These are phyloP conservation scores for Pseudomugil gertrudae DNA, from an alignment of 2,797 vertebrate genomes.

Conservation along the genomic window DNA sequence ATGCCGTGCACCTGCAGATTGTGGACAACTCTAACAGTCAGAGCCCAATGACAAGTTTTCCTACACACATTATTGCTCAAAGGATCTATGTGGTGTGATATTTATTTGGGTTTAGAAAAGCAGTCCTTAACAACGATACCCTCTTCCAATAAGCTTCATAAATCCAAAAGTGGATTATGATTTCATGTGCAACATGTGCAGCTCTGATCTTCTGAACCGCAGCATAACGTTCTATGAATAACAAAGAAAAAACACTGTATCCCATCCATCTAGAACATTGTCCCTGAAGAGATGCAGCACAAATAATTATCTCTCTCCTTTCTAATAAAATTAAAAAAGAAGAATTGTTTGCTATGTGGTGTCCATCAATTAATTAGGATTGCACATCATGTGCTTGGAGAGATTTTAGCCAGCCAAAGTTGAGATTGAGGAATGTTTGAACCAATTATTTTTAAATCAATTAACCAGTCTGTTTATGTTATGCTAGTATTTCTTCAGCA, in stretches of 20 bases:
- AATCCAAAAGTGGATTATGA: neutral
- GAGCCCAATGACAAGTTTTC: neutral
- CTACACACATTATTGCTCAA: neutral
- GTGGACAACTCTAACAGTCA: slow-evolving; percentile 7
- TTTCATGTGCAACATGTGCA: neutral
- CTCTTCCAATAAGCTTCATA: neutral
- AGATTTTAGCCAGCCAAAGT: neutral
- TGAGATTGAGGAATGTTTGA: neutral
- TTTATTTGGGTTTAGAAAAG: neutral
- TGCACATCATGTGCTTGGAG: neutral
- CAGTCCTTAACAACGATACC: too few relatives aligned
- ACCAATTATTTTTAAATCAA: neutral
- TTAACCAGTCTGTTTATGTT: neutral
- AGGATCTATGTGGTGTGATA: neutral
- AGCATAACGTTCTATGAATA: neutral
- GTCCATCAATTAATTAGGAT: neutral
- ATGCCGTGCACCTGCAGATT: slow-evolving; percentile 77
- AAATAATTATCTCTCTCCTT: too few relatives aligned
- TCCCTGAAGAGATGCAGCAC: neutral
- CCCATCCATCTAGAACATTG: neutral
- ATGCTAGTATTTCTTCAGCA: neutral
- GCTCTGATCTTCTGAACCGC: neutral
- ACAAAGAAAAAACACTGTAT: neutral
- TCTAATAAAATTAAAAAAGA: neutral
- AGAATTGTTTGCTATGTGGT: neutral